Base-by-base conservation (phyloP, 1,140 invertebrate species). In the Frieseomelitta varia region DNA sequence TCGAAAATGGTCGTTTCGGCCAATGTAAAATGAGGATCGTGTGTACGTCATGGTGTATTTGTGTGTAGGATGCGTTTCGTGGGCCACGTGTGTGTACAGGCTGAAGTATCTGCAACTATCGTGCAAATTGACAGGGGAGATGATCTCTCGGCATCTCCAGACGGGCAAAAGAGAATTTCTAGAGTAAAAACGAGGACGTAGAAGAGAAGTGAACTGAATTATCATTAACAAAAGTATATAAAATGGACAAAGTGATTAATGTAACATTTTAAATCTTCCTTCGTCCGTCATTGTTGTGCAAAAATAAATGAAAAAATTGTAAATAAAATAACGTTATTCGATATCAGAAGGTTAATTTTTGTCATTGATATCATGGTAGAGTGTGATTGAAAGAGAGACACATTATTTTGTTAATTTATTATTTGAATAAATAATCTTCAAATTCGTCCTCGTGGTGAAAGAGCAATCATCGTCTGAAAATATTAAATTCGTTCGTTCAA, bases 1-100 rank as follows among this genome's bases (percentile, higher is more conserved):
- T 82, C 73, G 73, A 55, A n/a, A n/a, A 79, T 78, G 81, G 58
- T 17, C 12, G 53, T 56, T 30, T 34, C 4, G 30, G 58, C 19
- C 10, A 21, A 58, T 84, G 80, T 56, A 63, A 34, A 79, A 86
- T 87, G 63, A 74, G 74, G 67, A 79, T 67, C 47, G 63, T 81
- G 72, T 63, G 39, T 39, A 55, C 30, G 61, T 47, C 19, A 53
- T 11, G 55, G 61, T 51, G 47, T 86, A 51, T 39, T 24, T 73
- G 15, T 27, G 21, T 34, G 30, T 55, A 55, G 51, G 4, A 56
- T 47, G n/a, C 47, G 53, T 74, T 30, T 30, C 30, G n/a, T 72
- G 34, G 24, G 47, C 39, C 34, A 47, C 21, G 27, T 67, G 63
- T 19, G 24, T 34, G 19, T 67, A 19, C 30, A 30, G 58, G 24